Base-by-base conservation (phyloP, 2,113 vertebrate species). In the Oryzias celebensis region DNA sequence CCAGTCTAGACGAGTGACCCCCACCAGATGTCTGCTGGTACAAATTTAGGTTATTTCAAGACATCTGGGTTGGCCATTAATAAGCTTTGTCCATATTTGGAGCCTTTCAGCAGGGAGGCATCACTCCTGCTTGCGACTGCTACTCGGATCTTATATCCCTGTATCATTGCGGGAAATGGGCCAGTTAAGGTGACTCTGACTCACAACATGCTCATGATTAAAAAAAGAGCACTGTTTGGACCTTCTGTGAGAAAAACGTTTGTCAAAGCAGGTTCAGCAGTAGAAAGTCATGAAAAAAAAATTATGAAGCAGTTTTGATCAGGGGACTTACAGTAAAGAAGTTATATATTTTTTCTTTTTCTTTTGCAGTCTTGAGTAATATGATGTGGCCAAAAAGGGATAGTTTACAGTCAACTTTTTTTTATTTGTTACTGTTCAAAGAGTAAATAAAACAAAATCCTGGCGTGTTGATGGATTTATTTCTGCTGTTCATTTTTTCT, bases 41-140 rank as follows among this genome's bases (percentile, higher is more conserved):
- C 68, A 71, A 50, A 73, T 83, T 86, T 82, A 75, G 81, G 62
- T 79, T 79, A 72, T 67, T 79, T 77, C 50, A 65, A 80, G 75
- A 79, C 79, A 82, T 80, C 73, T 85, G 78, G 80, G 82, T 83
- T 77, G 52, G 67, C 79, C 82, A 85, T 74, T 88, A 73, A 87
- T 88, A 89, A 77, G 80, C 45, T 36, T 78, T 79, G 85, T 42
- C 86, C 88, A 77, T 83, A 71, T 88, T 84, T 87, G 57, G 61
- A 65, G 81, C 75, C 75, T 66, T 82, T 84, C 84, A 74, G 47
- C 60, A 74, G 78, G 68, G 53, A 75, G 57, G 56, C 31, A 62
- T 53, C 52, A 73, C 75, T 76, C 64, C 60, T 20, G 61, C 81
- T 79, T 74, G 67, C 67, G 65, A 62, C 58, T 78, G 65, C 71